phyloP scores from a whole-genome alignment of 92 coral and sea anemone genomes.

The Hydrozoanthus gracilis region DNA sequence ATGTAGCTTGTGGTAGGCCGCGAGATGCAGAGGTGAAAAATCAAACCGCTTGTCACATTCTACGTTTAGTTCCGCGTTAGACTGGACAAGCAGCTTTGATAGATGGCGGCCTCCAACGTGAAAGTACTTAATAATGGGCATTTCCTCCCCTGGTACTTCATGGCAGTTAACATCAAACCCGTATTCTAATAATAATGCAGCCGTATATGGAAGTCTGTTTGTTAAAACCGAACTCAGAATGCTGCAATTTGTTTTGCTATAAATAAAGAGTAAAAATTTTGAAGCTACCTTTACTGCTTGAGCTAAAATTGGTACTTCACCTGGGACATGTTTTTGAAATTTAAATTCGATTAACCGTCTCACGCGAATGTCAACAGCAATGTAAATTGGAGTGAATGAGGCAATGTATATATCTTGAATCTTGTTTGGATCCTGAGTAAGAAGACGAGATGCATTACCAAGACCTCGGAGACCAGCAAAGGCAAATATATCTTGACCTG shows the following conservation, averaged over 20 bases:
- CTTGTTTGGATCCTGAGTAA: not conserved
- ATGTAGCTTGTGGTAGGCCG: conserved; percentile 35
- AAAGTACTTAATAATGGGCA: conserved; percentile 33
- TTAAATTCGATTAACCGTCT: not conserved
- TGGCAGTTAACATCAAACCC: conserved; percentile 21
- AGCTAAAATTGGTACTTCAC: not conserved
- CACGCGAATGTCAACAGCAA: not conserved
- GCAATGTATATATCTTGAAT: not conserved
- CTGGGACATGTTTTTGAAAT: not conserved
- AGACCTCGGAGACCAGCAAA: conserved; percentile 20
- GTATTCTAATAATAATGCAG: not conserved
- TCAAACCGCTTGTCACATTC: conserved; percentile 48
- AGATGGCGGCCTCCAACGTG: conserved; percentile 64
- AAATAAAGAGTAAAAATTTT: not conserved
- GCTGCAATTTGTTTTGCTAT: not conserved
- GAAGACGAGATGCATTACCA: not conserved
- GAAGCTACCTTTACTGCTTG: not conserved
- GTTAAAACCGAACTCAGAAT: not conserved
- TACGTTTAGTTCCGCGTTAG: conserved; percentile 16
- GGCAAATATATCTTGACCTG: not conserved
- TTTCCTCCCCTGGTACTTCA: not conserved
- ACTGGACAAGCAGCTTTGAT: conserved; percentile 59
- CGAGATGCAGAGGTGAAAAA: conserved; percentile 51
- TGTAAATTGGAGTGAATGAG: not conserved
- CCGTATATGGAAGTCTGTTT: not conserved